phyloP scores from a whole-genome alignment of 2,888 invertebrate genomes.

The Cryptus armator region DNA sequence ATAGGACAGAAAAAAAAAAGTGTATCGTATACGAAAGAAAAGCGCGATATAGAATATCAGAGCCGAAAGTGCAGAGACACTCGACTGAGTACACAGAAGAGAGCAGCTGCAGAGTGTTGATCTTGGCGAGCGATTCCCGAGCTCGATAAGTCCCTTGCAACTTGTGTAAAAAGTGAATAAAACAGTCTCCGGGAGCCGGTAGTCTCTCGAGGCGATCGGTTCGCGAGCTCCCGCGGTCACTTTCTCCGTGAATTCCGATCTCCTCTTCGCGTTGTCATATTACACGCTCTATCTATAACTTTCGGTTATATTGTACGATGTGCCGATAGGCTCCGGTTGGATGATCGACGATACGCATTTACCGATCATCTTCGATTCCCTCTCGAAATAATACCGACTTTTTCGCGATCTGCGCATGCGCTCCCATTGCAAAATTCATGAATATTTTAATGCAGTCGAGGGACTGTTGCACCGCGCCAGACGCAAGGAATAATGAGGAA shows the following conservation, averaged over 20 bases:
- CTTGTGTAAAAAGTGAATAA: constrained; percentile 64
- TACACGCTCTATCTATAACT: constrained; percentile 61
- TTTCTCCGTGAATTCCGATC: constrained; percentile 73
- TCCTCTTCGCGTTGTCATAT: constrained; percentile 71
- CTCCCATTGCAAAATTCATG: background rate
- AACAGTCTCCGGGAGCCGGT: constrained; percentile 38
- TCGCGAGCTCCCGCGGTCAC: constrained; percentile 63
- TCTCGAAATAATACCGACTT: background rate
- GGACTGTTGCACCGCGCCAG: background rate
- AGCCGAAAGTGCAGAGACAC: background rate
- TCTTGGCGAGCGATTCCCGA: constrained; percentile 31
- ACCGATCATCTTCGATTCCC: constrained; percentile 13
- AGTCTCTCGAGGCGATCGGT: constrained; percentile 40
- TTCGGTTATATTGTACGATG: constrained; percentile 30
- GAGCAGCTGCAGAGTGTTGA: constrained; percentile 47
- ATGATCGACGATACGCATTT: constrained; percentile 9
- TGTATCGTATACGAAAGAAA: no score
- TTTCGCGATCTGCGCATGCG: background rate
- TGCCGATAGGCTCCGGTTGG: background rate
- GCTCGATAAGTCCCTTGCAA: constrained; percentile 56
- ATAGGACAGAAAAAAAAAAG: no score
- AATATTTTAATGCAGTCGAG: background rate
- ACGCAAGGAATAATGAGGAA: constrained; percentile 7
- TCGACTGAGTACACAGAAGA: constrained; percentile 25
- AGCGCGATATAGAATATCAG: constrained; percentile 8